Evolutionary conservation across 2,797 vertebrate species (phyloP).

Genomic region (Sebastes oblongus): DNA sequence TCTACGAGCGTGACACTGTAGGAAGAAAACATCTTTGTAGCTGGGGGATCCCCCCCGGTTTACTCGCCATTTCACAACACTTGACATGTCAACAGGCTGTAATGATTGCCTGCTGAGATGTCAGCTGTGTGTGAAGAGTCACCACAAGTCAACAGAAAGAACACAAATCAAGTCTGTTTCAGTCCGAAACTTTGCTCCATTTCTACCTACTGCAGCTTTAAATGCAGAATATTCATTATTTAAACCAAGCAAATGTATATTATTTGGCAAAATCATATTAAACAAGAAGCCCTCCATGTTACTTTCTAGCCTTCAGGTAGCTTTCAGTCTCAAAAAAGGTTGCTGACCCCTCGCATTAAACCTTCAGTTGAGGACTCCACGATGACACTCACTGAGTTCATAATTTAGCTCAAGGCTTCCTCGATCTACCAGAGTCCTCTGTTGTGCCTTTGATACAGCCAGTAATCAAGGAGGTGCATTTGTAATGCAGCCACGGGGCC

Average conservation of each 20-base stretch:
- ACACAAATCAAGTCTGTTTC: not conserved
- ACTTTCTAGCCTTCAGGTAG: too few relatives aligned
- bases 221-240: too few relatives aligned
- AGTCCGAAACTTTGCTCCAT: too few relatives aligned
- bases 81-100: not conserved
- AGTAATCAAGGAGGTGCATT: not conserved
- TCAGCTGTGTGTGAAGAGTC: not conserved
- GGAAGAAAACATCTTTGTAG: not conserved
- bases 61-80: not conserved
- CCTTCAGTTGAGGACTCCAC: not conserved
- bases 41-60: not conserved
- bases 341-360: too few relatives aligned
- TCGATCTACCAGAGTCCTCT: not conserved
- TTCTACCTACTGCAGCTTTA: too few relatives aligned
- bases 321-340: too few relatives aligned
- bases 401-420: not conserved
- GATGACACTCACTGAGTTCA: not conserved
- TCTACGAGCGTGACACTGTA: not conserved
- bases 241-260: too few relatives aligned
- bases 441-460: not conserved
- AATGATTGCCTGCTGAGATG: not conserved
- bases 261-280: too few relatives aligned
- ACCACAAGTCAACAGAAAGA: not conserved
- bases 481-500: conserved; percentile 13
- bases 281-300: too few relatives aligned